These are phyloP conservation scores for Parauchenoglanis punctatus DNA, from an alignment of 2,797 vertebrate species.

Conservation along the genomic window DNA sequence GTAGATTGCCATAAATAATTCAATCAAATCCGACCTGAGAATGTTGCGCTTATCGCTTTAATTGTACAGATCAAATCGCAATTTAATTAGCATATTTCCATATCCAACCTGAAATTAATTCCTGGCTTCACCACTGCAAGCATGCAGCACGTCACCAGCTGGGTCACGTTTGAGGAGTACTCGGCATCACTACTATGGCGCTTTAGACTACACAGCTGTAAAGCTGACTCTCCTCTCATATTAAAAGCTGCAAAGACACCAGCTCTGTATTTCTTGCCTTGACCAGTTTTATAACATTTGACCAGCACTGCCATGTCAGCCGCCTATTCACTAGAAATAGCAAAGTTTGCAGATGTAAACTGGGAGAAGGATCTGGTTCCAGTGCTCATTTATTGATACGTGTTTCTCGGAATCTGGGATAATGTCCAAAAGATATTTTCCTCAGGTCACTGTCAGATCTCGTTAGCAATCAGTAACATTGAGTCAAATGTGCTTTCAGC, in stretches of 20 bases:
- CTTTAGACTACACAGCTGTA: background rate
- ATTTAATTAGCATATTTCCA: background rate
- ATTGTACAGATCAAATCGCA: background rate
- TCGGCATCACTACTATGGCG: background rate
- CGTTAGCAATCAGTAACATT: background rate
- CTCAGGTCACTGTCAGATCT: background rate
- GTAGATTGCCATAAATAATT: background rate
- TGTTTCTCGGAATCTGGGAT: background rate
- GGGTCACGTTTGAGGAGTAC: background rate
- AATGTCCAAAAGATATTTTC: background rate
- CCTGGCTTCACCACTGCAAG: background rate
- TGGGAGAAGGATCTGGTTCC: background rate
- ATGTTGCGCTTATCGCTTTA: background rate
- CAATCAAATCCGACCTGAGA: background rate
- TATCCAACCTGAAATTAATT: background rate
- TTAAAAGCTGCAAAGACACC: background rate
- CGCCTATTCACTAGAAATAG: background rate
- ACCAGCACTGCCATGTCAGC: background rate
- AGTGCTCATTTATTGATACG: background rate
- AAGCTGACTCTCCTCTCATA: background rate
- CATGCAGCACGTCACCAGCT: too few relatives aligned
- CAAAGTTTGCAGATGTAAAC: background rate
- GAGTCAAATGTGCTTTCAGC: background rate
- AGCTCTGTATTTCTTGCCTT: background rate
- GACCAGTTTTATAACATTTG: background rate